A percentile compares a stretch with the other conserved stretches of the same genome.
Evolutionary conservation across 2,113 vertebrate genomes (phyloP).

Genomic region (Gallinago jamesoni): DNA sequence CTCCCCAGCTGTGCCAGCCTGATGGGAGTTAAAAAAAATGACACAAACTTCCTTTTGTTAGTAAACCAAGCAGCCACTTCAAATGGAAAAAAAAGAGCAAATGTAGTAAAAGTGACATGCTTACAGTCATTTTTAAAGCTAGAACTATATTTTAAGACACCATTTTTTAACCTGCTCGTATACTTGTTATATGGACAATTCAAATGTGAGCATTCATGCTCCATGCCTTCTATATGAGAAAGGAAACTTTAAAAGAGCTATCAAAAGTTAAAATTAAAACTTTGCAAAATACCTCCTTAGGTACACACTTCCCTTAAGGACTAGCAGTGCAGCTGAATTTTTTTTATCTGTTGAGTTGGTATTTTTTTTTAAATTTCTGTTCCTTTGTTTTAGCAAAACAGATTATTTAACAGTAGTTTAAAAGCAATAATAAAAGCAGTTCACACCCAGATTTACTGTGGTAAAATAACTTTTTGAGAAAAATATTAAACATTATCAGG

Average conservation of each 20-base stretch:
- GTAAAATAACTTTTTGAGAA: not conserved
- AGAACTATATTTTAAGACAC: not conserved
- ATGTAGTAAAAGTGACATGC: not conserved
- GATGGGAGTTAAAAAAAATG: not conserved
- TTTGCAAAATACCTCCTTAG: not conserved
- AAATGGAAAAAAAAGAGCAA: not conserved
- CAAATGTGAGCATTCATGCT: not conserved
- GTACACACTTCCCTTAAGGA: not conserved
- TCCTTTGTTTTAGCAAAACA: not conserved
- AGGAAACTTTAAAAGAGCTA: not conserved
- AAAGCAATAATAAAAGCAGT: not conserved
- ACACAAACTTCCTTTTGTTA: not conserved
- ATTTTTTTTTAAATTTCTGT: not conserved
- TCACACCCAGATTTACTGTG: not conserved
- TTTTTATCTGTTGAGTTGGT: not conserved
- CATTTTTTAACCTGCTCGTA: not conserved
- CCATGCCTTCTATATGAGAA: not conserved
- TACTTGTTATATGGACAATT: not conserved
- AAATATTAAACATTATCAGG: not conserved
- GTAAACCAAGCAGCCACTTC: slow-evolving; percentile 1
- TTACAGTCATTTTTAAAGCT: not conserved
- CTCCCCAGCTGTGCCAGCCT: not conserved
- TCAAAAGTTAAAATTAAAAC: not conserved
- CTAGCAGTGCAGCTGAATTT: not conserved
- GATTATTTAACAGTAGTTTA: not conserved